These are phyloP conservation scores for Protobothrops mucrosquamatus DNA, from an alignment of 2,113 vertebrate species.

Conservation along the genomic window DNA sequence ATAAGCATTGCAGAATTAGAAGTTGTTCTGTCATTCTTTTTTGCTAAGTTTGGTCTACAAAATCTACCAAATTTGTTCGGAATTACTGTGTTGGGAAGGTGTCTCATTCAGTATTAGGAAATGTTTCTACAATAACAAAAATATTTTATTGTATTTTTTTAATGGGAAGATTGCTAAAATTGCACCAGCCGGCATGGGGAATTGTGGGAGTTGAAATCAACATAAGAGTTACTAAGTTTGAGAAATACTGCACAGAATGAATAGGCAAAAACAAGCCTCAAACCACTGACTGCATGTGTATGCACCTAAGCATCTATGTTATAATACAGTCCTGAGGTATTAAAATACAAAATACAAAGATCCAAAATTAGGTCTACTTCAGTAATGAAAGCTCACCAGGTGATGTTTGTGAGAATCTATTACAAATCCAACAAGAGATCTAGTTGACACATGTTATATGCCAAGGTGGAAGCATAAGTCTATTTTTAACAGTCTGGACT, in stretches of 20 bases:
- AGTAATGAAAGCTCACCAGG: neutral
- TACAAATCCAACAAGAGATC: neutral
- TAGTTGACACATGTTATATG: neutral
- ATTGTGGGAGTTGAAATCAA: neutral
- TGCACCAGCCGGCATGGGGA: neutral
- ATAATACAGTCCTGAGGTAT: neutral
- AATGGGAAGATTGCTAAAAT: neutral
- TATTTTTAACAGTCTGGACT: neutral
- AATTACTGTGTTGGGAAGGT: neutral
- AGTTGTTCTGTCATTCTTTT: neutral
- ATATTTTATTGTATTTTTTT: neutral
- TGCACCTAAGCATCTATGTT: neutral
- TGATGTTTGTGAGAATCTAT: neutral
- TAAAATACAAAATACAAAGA: neutral
- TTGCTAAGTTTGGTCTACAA: neutral
- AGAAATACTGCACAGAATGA: neutral
- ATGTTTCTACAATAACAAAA: neutral
- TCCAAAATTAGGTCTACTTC: neutral
- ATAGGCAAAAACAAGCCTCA: neutral
- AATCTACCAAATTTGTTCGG: neutral
- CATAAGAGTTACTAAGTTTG: neutral
- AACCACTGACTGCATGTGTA: neutral
- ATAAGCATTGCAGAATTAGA: neutral
- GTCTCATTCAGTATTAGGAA: neutral
- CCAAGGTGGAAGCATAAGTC: neutral